These are phyloP conservation scores for Leiothrix lutea DNA, from an alignment of 2,113 vertebrate genomes.

Conservation along the genomic window DNA sequence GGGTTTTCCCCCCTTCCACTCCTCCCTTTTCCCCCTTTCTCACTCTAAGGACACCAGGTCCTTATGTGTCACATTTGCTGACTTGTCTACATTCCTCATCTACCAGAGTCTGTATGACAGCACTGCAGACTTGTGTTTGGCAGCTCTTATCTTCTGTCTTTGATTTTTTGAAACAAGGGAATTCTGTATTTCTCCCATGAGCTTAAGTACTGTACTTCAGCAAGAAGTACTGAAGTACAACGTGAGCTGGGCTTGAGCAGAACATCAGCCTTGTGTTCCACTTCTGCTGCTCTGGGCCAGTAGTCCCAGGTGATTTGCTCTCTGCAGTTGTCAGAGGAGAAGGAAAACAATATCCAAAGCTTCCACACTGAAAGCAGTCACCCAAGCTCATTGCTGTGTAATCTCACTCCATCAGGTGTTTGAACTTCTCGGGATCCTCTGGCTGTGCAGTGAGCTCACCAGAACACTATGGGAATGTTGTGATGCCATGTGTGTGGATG, in stretches of 20 bases:
- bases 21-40: neutral
- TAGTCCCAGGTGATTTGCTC: neutral
- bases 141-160: neutral
- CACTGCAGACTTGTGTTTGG: neutral
- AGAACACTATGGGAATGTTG: constrained; percentile 9
- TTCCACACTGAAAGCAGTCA: neutral
- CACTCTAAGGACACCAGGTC: neutral
- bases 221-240: neutral
- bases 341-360: neutral
- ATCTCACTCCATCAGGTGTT: neutral
- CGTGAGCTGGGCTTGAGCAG: neutral
- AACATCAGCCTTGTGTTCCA: neutral
- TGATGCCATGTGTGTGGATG: neutral
- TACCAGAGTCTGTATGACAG: neutral
- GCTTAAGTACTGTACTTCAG: neutral
- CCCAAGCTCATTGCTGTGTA: neutral
- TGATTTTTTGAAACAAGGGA: neutral
- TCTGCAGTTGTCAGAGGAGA: neutral
- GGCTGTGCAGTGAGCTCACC: constrained; percentile 21
- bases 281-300: neutral
- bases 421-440: neutral
- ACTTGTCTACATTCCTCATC: neutral
- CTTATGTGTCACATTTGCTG: neutral
- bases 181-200: neutral
- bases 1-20: fast-evolving